Conservation (phyloP, 1,140 invertebrate species). For the Lordiphosa mommai region DNA sequence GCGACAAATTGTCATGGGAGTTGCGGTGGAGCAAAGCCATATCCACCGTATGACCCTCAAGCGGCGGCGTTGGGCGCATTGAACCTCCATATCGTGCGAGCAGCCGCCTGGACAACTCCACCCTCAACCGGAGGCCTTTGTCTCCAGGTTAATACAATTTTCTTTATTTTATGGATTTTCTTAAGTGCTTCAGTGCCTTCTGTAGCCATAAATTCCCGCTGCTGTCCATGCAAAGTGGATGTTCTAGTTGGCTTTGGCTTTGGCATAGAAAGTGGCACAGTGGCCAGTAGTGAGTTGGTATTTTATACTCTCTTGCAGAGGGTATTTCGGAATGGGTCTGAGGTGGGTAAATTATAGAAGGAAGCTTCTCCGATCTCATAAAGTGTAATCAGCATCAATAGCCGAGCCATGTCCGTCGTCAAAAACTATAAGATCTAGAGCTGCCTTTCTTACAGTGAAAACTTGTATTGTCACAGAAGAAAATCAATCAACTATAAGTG, state of each 20-base stretch:
- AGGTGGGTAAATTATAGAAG: too few species aligned
- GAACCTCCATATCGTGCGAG: conserved; percentile 46
- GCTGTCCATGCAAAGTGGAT: conserved; percentile 59
- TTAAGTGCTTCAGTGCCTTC: conserved; percentile 27
- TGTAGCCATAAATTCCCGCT: conserved; percentile 51
- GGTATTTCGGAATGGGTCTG: too few species aligned
- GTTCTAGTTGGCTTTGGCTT: conserved; percentile 51
- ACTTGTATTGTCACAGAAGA: too few species aligned
- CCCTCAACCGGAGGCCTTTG: conserved; percentile 19
- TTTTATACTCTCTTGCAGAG: too few species aligned
- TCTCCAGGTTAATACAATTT: conserved; percentile 13
- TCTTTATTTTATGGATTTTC: conserved; percentile 12
- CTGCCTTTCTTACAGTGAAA: too few species aligned
- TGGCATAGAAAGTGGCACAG: conserved; percentile 62
- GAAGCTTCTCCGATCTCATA: too few species aligned
- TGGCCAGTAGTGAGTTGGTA: too few species aligned
- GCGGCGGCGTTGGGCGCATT: conserved; percentile 45
- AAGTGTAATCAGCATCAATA: too few species aligned
- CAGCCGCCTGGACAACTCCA: conserved; percentile 11
- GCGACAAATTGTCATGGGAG: conserved; percentile 76
- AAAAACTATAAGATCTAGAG: too few species aligned
- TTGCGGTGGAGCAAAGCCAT: conserved; percentile 19
- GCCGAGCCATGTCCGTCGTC: too few species aligned
- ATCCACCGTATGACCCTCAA: conserved; percentile 58
- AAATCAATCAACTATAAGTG: too few species aligned